Conservation (phyloP, 2,113 vertebrate species). For the Epinephelus fuscoguttatus region DNA sequence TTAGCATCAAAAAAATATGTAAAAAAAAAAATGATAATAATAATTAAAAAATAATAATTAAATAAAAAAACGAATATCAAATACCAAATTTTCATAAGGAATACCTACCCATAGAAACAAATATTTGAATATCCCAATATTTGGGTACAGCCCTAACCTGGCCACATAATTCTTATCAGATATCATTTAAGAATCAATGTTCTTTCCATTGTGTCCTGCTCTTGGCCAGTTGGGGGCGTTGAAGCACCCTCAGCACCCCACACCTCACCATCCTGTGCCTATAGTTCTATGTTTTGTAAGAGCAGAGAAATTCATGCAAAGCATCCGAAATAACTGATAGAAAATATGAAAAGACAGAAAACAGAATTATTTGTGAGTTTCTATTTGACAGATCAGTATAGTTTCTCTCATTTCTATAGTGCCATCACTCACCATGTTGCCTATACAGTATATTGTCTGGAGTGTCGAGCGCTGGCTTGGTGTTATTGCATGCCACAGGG, state of each 20-base stretch:
- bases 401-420: background rate
- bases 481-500: constrained; percentile 52
- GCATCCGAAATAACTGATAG: background rate
- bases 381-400: constrained; percentile 3
- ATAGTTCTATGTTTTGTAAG: background rate
- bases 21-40: no score
- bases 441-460: constrained; percentile 28
- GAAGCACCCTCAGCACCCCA: no score
- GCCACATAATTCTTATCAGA: no score
- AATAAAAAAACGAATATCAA: no score
- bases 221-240: background rate
- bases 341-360: background rate
- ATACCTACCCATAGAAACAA: no score
- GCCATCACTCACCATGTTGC: constrained; percentile 30
- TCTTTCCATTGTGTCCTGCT: background rate
- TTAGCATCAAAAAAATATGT: no score
- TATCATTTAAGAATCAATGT: no score
- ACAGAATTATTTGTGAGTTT: background rate
- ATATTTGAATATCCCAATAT: no score
- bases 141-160: no score
- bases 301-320: background rate
- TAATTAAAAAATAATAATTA: no score
- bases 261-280: no score
- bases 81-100: no score
- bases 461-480: background rate